Evolutionary conservation across 2,797 vertebrate genomes (phyloP), one percentile per base, ranked within the genome.

Genomic region (Lepilemur septentrionalis): DNA sequence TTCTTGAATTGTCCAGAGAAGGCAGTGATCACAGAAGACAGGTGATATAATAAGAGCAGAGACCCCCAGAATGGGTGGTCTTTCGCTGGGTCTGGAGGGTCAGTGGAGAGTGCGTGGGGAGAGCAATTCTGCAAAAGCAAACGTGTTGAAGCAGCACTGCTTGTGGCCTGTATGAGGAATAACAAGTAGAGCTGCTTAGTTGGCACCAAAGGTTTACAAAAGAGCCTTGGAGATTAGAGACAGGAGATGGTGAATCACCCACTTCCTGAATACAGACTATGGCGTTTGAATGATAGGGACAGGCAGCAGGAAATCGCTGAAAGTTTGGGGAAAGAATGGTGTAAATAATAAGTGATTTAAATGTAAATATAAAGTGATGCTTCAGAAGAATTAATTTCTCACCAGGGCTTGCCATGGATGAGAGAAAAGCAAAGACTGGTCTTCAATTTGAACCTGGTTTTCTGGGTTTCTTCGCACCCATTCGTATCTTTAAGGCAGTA

Each of bases 81-180:
- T 72, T 61, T 23, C 43, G 4, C 17, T 69, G 48, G 25, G n/a
- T 14, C 38, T 87, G 59, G 12, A 81, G 28, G 6, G 8, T 59
- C 18, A 17, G 5, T 38, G 32, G 7, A 48, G 4, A 18, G 5
- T 30, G 7, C 1, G 23, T 11, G 41, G 18, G 35, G 28, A 73
- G 14, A 69, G 18, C 5, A 46, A 5, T 28, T 76, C n/a, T 52
- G 7, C 5, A 13, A 5, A 43, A 79, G n/a, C 35, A 78, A 8
- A 23, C 35, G 46, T 8, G 2, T 0, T 1, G 43, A n/a, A 18
- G 8, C 23, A 23, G 14, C 28, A 28, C 2, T 30, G 0, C 3
- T 1, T 9, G 3, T 14, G 28, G 15, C 25, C 25, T 23, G 13
- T 7, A 23, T 18, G 50, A 67, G 14, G 7, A 55, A 32, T 3